A percentile compares a stretch with the other conserved stretches of the same genome.
Evolutionary conservation across 2,888 invertebrate species (phyloP).

Genomic region (Ophraella communa): DNA sequence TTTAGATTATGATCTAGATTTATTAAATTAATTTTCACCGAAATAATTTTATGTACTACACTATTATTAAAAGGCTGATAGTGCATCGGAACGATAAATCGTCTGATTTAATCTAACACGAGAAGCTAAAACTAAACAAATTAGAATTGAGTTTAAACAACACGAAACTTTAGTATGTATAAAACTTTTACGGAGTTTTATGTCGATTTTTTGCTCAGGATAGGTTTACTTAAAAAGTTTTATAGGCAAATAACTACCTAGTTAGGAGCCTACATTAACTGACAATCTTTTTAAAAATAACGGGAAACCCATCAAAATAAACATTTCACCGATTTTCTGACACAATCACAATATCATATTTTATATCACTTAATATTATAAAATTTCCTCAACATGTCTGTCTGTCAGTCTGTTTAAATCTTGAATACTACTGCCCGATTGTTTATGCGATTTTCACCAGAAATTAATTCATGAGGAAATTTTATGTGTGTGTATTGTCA

Average conservation of each 20-base stretch:
- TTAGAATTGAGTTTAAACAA: conserved; percentile 5
- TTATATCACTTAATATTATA: too few relatives aligned
- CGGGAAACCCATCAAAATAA: too few relatives aligned
- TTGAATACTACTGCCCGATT: too few relatives aligned
- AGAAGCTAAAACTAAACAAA: conserved; percentile 15
- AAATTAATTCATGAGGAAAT: too few relatives aligned
- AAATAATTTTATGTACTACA: conserved; percentile 1
- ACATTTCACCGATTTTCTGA: too few relatives aligned
- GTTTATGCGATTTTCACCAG: too few relatives aligned
- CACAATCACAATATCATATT: too few relatives aligned
- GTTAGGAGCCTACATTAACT: neutral
- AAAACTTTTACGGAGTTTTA: neutral
- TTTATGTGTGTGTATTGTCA: too few relatives aligned
- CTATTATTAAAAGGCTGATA: conserved; percentile 14
- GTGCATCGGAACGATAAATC: conserved; percentile 3
- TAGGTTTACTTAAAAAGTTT: neutral
- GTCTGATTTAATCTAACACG: conserved; percentile 17
- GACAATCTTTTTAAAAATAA: too few relatives aligned
- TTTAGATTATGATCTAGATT: neutral
- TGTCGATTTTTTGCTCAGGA: neutral
- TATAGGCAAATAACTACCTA: neutral
- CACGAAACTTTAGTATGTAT: neutral
- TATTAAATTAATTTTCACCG: neutral
- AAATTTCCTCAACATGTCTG: too few relatives aligned
- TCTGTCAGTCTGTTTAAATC: too few relatives aligned